Evolutionary conservation across 1,140 invertebrate genomes (phyloP).

Genomic region (Saccostrea cuccullata): DNA sequence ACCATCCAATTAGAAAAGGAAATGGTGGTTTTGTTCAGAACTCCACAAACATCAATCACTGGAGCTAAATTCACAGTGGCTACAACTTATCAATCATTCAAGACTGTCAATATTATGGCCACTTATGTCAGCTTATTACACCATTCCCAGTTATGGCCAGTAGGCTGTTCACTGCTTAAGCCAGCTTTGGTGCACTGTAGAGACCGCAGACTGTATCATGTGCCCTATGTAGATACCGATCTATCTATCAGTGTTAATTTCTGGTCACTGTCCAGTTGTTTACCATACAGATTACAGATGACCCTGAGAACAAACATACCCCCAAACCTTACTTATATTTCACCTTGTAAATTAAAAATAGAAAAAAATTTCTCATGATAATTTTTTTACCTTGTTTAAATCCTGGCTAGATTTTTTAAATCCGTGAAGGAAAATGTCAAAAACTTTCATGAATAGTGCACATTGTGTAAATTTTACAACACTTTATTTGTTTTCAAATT

Average conservation of each 20-base stretch:
- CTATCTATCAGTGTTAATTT: conserved; percentile 3
- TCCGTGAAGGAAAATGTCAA: neutral
- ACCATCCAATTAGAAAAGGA: conserved; percentile 6
- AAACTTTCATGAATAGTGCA: neutral
- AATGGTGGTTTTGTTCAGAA: conserved; percentile 5
- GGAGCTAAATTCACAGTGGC: neutral
- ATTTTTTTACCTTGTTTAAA: neutral
- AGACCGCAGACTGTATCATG: neutral
- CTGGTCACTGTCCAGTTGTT: neutral
- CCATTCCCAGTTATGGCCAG: neutral
- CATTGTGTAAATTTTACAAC: neutral
- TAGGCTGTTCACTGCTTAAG: conserved; percentile 10
- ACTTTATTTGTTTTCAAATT: neutral
- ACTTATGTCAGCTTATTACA: conserved; percentile 27
- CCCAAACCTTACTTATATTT: neutral
- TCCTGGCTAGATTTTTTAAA: neutral
- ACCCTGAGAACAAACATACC: neutral
- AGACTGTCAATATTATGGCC: conserved; percentile 17
- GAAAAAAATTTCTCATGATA: neutral
- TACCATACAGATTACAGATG: neutral
- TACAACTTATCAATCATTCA: conserved; percentile 32
- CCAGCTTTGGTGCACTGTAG: neutral
- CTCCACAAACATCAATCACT: neutral
- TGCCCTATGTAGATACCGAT: neutral
- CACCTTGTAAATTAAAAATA: neutral